A percentile compares a stretch with the other conserved stretches of the same genome.
phyloP scores from a whole-genome alignment of 92 coral and sea anemone species.

The Siderastrea radians region DNA sequence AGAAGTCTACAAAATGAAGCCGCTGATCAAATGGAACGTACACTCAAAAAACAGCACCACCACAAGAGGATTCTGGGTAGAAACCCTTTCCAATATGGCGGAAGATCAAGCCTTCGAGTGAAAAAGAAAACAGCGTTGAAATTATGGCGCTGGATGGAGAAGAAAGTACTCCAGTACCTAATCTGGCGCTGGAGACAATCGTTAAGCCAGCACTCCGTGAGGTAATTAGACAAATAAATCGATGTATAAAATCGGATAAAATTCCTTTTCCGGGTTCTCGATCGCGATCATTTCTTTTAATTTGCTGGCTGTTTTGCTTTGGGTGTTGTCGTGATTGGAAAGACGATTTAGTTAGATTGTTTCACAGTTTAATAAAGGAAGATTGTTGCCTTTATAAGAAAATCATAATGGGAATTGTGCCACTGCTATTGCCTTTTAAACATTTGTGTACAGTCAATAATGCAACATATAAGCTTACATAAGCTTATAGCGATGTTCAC shows the following conservation, averaged over 20 bases:
- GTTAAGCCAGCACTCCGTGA: conserved; percentile 90
- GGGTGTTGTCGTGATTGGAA: conserved; percentile 3
- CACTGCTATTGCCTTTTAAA: background rate
- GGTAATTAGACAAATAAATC: conserved; percentile 54
- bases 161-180: conserved; percentile 93
- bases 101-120: conserved; percentile 12
- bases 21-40: no score
- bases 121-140: background rate
- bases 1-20: no score
- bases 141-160: conserved; percentile 74
- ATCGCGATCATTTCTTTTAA: background rate
- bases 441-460: background rate
- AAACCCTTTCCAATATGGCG: conserved; percentile 23
- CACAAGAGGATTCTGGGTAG: background rate
- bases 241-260: background rate
- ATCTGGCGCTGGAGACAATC: conserved; percentile 90
- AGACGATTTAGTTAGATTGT: background rate
- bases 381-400: background rate
- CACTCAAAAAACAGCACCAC: background rate
- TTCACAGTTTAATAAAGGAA: background rate
- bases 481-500: no score
- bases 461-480: background rate
- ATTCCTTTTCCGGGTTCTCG: background rate
- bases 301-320: background rate
- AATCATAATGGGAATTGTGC: background rate